Percentiles rank a stretch among this genome's conserved stretches.
phyloP scores from a whole-genome alignment of 1,140 invertebrate species.

The Meloidogyne floridensis region DNA sequence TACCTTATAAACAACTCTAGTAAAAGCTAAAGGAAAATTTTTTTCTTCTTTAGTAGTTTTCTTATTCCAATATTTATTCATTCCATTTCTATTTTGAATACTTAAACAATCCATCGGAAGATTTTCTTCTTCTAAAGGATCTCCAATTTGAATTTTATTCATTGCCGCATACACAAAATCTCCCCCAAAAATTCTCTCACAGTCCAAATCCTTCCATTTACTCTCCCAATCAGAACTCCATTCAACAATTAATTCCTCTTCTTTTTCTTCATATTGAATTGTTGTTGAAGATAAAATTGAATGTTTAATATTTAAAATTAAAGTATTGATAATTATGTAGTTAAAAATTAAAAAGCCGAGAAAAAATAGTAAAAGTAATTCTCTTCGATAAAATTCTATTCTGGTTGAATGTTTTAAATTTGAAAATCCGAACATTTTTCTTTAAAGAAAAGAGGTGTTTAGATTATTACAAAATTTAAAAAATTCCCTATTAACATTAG shows the following conservation, averaged over 20 bases:
- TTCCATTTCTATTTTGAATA: slow-evolving; percentile 25
- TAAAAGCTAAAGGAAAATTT: slow-evolving; percentile 46
- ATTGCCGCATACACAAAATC: neutral
- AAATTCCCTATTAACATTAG: no score
- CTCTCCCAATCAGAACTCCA: neutral
- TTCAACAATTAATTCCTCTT: neutral
- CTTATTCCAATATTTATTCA: slow-evolving; percentile 17
- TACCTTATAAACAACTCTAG: slow-evolving; percentile 44
- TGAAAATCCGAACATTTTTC: no score
- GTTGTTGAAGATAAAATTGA: neutral
- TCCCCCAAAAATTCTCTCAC: neutral
- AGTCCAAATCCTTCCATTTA: neutral
- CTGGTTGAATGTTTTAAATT: neutral
- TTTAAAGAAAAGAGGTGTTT: no score
- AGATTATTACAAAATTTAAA: no score
- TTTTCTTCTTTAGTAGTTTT: slow-evolving; percentile 34
- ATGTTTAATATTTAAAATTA: neutral
- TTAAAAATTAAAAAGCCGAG: neutral
- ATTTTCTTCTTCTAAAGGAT: slow-evolving; percentile 11
- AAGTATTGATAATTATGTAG: neutral
- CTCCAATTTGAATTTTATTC: slow-evolving; percentile 1
- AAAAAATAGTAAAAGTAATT: neutral
- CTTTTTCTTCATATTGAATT: neutral
- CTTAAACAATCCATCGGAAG: slow-evolving; percentile 38
- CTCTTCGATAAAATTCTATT: neutral